Evolutionary conservation across 1,140 invertebrate species (phyloP).

Genomic region (Cryptotermes secundus): DNA sequence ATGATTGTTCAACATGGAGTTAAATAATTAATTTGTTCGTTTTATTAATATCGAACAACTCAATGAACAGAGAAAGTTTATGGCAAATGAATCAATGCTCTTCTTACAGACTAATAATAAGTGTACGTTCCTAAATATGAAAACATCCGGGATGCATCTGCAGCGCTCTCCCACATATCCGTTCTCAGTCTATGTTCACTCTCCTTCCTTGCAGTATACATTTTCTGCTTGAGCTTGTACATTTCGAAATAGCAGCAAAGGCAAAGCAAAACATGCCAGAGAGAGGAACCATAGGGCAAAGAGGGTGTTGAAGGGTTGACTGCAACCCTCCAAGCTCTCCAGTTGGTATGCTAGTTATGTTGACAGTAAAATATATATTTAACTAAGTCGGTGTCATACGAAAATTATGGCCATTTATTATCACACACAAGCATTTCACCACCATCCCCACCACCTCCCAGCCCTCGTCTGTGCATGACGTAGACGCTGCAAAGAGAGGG

Average conservation of each 20-base stretch:
- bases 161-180: background rate
- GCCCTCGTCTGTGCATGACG: background rate
- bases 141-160: too few species aligned
- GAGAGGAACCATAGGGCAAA: background rate
- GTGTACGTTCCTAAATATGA: too few species aligned
- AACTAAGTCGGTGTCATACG: conserved; percentile 18
- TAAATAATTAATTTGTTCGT: too few species aligned
- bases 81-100: too few species aligned
- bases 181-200: background rate
- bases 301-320: conserved; percentile 2
- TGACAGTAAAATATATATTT: conserved; percentile 20
- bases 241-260: background rate
- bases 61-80: too few species aligned
- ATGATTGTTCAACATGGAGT: too few species aligned
- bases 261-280: background rate
- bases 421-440: conserved; percentile 15
- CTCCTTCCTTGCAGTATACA: background rate
- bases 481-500: background rate
- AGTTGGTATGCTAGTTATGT: conserved; percentile 18
- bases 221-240: background rate
- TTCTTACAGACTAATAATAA: too few species aligned
- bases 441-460: background rate
- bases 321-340: background rate
- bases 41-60: too few species aligned
- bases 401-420: conserved; percentile 20